phyloP scores from a whole-genome alignment of 1,140 invertebrate genomes.

The Mesaphorura yosii region DNA sequence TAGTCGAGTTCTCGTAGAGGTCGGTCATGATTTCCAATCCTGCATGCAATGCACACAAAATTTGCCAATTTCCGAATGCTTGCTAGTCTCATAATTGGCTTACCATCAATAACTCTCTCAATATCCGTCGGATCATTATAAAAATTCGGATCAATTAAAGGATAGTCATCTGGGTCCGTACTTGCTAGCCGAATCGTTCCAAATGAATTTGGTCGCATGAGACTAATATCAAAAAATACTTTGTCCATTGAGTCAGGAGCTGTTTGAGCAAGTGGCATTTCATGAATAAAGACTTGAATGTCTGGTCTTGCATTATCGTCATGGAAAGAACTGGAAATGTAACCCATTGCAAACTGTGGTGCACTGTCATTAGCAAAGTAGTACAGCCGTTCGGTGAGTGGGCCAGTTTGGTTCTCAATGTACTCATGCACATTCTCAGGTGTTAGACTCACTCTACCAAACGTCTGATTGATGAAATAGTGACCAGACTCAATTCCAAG shows the following conservation, averaged over 20 bases:
- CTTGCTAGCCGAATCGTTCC: background rate
- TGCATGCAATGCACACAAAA: background rate
- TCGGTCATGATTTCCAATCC: background rate
- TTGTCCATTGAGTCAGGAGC: background rate
- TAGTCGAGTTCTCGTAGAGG: conserved; percentile 2
- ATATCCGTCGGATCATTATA: conserved; percentile 4
- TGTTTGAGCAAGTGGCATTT: background rate
- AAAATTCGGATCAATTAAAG: conserved; percentile 3
- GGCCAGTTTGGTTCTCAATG: background rate
- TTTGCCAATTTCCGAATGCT: background rate
- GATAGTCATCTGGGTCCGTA: background rate
- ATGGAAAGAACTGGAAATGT: background rate
- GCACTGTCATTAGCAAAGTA: too few relatives aligned
- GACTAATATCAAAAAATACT: background rate
- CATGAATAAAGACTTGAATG: background rate
- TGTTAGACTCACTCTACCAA: background rate
- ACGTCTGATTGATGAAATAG: background rate
- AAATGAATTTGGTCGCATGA: background rate
- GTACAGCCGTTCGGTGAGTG: too few relatives aligned
- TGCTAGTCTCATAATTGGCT: background rate
- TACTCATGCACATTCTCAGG: background rate
- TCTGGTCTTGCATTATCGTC: background rate
- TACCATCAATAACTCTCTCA: background rate
- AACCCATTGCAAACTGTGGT: conserved; percentile 1
- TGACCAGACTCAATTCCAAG: background rate